These are phyloP conservation scores for Paraescarpia echinospica DNA, from an alignment of 1,140 invertebrate genomes.

Conservation along the genomic window DNA sequence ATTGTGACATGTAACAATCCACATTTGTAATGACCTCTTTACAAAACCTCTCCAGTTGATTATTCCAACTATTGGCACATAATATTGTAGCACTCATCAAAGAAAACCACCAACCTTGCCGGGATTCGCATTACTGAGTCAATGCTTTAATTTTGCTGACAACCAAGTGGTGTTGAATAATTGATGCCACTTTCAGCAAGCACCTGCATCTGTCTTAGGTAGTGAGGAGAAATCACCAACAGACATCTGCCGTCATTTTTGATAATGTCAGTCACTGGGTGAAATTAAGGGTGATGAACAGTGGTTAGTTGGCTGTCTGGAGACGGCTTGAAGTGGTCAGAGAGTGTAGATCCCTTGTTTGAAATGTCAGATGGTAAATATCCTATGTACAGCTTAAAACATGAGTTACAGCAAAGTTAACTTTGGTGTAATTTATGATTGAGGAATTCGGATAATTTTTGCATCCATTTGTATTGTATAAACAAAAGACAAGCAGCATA, in stretches of 20 bases:
- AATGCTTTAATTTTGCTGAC: background rate
- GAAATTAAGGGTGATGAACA: background rate
- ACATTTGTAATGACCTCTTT: background rate
- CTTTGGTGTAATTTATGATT: too few species aligned
- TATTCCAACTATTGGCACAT: background rate
- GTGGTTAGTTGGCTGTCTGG: background rate
- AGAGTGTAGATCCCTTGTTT: background rate
- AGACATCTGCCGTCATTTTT: background rate
- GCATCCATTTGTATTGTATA: too few species aligned
- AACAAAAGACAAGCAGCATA: too few species aligned
- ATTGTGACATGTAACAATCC: background rate
- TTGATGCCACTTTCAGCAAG: background rate
- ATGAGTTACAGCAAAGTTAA: too few species aligned
- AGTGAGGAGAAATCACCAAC: background rate
- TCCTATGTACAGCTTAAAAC: too few species aligned
- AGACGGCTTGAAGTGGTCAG: background rate
- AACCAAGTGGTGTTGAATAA: background rate
- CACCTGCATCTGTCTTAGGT: background rate
- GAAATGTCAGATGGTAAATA: background rate
- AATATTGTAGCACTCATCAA: background rate
- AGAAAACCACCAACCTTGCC: background rate
- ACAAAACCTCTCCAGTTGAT: background rate
- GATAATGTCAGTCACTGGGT: background rate
- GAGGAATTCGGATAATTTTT: too few species aligned
- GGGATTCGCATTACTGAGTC: background rate